Conservation (phyloP, 2,888 invertebrate species). For the Drosophila eohydei region DNA sequence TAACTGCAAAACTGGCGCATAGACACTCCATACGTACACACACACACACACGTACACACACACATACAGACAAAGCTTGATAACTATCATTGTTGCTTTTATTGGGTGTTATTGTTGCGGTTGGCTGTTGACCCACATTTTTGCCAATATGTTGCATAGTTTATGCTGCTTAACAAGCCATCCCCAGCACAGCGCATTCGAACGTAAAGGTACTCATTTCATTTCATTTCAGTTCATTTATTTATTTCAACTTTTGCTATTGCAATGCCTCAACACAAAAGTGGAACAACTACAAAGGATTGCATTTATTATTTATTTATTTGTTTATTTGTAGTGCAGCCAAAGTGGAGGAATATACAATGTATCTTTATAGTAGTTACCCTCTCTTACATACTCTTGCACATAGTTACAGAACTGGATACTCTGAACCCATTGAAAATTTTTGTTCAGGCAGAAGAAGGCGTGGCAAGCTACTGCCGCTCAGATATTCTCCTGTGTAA, state of each 20-base stretch:
- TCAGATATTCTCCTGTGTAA: neutral
- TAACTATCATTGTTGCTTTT: conserved; percentile 70
- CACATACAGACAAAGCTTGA: conserved; percentile 23
- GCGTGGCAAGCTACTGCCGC: neutral
- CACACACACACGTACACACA: neutral
- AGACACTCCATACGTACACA: conserved; percentile 4
- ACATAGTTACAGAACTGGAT: too few relatives aligned
- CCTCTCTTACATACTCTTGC: neutral
- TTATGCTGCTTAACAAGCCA: conserved; percentile 39
- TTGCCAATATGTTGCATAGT: conserved; percentile 73
- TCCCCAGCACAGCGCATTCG: conserved; percentile 10
- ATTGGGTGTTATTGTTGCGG: conserved; percentile 74
- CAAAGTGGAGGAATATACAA: neutral
- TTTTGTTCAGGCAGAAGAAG: neutral
- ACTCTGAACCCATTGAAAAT: neutral
- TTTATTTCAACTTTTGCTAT: conserved; percentile 16
- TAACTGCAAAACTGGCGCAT: conserved; percentile 50
- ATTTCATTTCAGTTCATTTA: conserved; percentile 12
- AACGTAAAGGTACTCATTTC: conserved; percentile 10
- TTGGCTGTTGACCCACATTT: conserved; percentile 76
- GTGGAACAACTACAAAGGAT: conserved; percentile 5
- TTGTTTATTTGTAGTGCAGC: neutral
- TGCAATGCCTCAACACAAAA: conserved; percentile 8
- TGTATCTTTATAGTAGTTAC: neutral
- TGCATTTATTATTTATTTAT: neutral